Base-by-base conservation (phyloP, 2,113 vertebrate genomes). In the Anser cygnoides region DNA sequence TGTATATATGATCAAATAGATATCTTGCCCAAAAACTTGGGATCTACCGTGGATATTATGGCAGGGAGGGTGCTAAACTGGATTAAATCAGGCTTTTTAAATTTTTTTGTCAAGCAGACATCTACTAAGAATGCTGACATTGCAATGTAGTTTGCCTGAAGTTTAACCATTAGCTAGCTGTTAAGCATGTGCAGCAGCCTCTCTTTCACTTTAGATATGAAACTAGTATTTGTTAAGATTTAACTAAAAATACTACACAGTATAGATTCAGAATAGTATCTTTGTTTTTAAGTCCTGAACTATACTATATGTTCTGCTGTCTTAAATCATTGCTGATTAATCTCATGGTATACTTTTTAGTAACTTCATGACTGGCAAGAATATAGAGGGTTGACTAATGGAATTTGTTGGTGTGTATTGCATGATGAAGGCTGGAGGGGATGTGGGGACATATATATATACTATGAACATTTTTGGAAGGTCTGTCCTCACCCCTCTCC, bases 401-500 rank as follows among this genome's bases (percentile, higher is more conserved):
- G 57, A 68, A 72, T 72, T 75, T 81, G 22, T 62, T 82, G 82
- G 29, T 75, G 73, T 90, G 58, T 91, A 55, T 78, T 5, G 58
- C 93, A 93, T 95, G 91, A 66, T 77, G n/a, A 37, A 77, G 76
- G 58, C 55, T 74, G 87, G 49, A 20, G 6, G 25, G 49, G 41
- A 79, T 33, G 43, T 67, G 43, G 39, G 44, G 39, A 78, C 35
- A 35, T 21, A 10, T 50, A 33, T 1, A 37, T 21, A 49, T 37
- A 52, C 33, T 52, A 14, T 68, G 62, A 89, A 68, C 9, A 9
- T 57, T 89, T 91, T 75, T 91, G 35, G 58, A 95, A 96, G 94
- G 94, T 95, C 95, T 96, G 89, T 92, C 46, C 95, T 95, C 87
- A 37, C 87, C 73, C 73, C 87, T 95, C 96, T 95, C 91, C 93